Evolutionary conservation across 2,113 vertebrate genomes (phyloP).

Genomic region (Notothenia coriiceps): DNA sequence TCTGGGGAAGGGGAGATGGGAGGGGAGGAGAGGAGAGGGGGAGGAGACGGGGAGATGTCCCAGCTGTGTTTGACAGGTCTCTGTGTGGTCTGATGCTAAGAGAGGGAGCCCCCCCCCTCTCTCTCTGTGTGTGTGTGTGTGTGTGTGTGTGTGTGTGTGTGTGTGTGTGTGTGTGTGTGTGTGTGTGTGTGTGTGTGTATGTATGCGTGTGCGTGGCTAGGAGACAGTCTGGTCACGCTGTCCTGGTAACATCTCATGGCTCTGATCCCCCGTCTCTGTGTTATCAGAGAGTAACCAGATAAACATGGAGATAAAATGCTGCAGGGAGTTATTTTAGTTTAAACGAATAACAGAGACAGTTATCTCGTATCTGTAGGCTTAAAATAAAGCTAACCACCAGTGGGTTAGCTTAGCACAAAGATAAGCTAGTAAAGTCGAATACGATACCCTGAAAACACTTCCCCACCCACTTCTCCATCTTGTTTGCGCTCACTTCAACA

Average conservation of each 20-base stretch:
- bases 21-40: conserved; percentile 30
- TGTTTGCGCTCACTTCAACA: no score
- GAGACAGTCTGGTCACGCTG: conserved; percentile 57
- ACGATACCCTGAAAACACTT: no score
- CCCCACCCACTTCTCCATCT: no score
- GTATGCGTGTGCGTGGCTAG: neutral
- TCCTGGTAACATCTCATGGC: conserved; percentile 74
- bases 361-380: no score
- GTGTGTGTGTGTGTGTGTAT: no score
- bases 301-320: conserved; percentile 6
- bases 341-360: no score
- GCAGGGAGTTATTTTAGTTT: neutral
- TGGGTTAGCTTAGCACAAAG: no score
- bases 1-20: conserved; percentile 68
- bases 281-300: conserved; percentile 33
- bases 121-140: no score
- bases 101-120: conserved; percentile 32
- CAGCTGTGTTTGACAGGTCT: conserved; percentile 84
- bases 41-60: conserved; percentile 67
- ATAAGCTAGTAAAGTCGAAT: no score
- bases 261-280: conserved; percentile 65
- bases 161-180: no score
- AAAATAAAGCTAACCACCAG: no score
- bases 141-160: no score
- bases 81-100: conserved; percentile 80